A percentile compares a stretch with the other conserved stretches of the same genome.
Conservation (phyloP, 2,888 invertebrate species). For the Dicranocentrus wangi region DNA sequence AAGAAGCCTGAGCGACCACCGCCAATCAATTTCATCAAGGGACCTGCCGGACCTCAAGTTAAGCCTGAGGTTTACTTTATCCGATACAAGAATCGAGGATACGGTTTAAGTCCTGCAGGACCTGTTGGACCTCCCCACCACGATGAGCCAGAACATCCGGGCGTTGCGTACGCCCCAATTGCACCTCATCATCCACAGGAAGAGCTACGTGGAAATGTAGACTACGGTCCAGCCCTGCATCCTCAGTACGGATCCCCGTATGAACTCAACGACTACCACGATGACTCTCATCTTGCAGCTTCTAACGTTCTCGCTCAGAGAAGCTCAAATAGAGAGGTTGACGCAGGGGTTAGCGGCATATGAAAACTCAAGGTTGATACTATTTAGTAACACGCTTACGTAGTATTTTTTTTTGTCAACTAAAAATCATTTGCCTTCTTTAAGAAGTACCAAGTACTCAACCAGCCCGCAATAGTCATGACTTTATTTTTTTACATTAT, state of each 20-base stretch:
- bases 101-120: conserved; percentile 34
- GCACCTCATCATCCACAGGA: conserved; percentile 31
- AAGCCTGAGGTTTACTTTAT: conserved; percentile 74
- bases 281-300: conserved; percentile 49
- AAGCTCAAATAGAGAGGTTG: conserved; percentile 28
- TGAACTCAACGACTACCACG: conserved; percentile 46
- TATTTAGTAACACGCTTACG: too few species aligned
- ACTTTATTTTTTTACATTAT: conserved; percentile 9
- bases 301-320: conserved; percentile 31
- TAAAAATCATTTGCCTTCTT: too few species aligned
- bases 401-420: too few species aligned
- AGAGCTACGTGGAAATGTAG: conserved; percentile 49
- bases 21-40: conserved; percentile 82
- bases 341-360: conserved; percentile 53
- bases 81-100: conserved; percentile 62
- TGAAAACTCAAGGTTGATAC: neutral
- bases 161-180: conserved; percentile 36
- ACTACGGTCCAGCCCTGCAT: conserved; percentile 39
- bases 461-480: too few species aligned
- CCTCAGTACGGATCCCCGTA: conserved; percentile 26
- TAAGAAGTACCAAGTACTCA: too few species aligned
- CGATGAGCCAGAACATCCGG: conserved; percentile 32
- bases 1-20: conserved; percentile 67
- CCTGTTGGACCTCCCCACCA: conserved; percentile 19
- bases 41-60: conserved; percentile 87